Base-by-base conservation (phyloP, 1,140 invertebrate species). In the Trypoxylus dichotomus region DNA sequence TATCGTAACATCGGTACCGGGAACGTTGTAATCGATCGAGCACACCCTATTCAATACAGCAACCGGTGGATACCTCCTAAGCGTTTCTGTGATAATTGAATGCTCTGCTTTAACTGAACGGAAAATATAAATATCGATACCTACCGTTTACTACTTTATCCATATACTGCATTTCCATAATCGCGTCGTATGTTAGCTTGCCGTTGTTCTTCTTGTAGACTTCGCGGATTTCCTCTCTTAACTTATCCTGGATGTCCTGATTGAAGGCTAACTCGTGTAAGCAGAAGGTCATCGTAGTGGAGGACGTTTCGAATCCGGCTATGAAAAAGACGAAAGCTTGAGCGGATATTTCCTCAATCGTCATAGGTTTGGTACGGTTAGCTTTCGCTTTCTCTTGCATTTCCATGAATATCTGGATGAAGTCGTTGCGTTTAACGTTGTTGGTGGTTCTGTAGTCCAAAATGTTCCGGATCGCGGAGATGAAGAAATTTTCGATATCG, bases 31-130 rank as follows among this genome's bases (percentile, higher is more conserved):
- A 71, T 88, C 84, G 32, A 82, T 77, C 0, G 81, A 86, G 24
- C 87, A 86, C 25, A 82, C 77, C 6, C 89, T 83, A 78, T 86
- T 86, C 0, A 90, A 79, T 2, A 88, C 79, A 0, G 87, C 83
- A 8, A 88, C 79, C 1, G 88, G 86, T 2, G 90, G 89, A 86
- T 89, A 90, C 76, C 86, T 88, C n/a, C 89, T 84, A 27, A 91
- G 74, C 0, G 88, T 87, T 85, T 91, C 90, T 83, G 80, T 63
- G 79, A 79, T 37, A 25, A 68, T 3, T 13, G 43, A 47, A 11
- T 32, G 2, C 2, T n/a, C 1, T 15, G 15, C 15, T 54, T 29
- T 71, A 29, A 15, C 3, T 29, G 6, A 5, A 32, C 0, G 1
- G 13, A n/a, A 71, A 29, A 25, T 68, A 27, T 8, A 3, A 13